Percentiles rank a stretch among this genome's conserved stretches.
phyloP scores from a whole-genome alignment of 2,797 vertebrate species.

The Pseudocheirus occidentalis region DNA sequence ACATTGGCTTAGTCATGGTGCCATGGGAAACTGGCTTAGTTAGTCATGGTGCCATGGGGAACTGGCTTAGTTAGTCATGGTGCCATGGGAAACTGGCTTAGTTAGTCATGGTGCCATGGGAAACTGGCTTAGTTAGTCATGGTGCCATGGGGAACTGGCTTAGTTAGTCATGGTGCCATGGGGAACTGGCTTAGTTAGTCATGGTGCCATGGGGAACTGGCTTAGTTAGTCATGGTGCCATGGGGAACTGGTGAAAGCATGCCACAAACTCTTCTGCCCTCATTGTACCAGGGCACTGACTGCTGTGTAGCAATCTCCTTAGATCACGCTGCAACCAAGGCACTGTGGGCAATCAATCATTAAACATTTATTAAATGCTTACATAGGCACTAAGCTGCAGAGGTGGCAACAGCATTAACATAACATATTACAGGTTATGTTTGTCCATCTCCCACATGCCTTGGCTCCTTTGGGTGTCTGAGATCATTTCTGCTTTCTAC shows the following conservation, averaged over 20 bases:
- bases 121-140: too few species aligned
- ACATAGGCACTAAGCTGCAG: neutral
- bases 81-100: neutral
- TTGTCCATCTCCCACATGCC: neutral
- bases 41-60: neutral
- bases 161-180: too few species aligned
- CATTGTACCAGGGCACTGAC: neutral
- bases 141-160: neutral
- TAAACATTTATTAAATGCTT: neutral
- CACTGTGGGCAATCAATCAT: neutral
- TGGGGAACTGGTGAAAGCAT: neutral
- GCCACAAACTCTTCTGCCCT: neutral
- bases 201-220: neutral
- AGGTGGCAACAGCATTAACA: neutral
- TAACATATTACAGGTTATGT: neutral
- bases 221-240: neutral
- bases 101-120: too few species aligned
- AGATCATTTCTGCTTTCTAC: neutral
- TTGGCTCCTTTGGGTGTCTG: neutral
- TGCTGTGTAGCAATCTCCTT: neutral
- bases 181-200: too few species aligned
- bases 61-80: too few species aligned
- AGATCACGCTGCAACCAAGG: neutral
- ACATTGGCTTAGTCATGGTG: neutral
- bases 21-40: too few species aligned